Base-by-base conservation (phyloP, 2,888 invertebrate genomes). In the Nemapogon koenigi region DNA sequence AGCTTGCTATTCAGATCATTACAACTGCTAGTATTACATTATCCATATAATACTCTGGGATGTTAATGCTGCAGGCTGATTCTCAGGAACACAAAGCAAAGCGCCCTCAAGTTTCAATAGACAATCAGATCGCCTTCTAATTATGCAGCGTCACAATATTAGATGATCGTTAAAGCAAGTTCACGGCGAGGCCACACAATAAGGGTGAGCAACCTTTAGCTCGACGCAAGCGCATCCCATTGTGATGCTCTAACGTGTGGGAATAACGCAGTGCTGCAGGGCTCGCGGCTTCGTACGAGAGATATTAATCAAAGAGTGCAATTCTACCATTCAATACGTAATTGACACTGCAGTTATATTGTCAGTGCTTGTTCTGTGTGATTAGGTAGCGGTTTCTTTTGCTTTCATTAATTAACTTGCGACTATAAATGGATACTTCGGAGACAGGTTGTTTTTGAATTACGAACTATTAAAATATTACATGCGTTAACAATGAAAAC, bases 141-240 rank as follows among this genome's bases (percentile, higher is more conserved):
- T 70, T 70, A 69, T 64, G 61, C 59, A 57, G 63, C 59, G 62
- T 67, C 65, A 67, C 61, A 62, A 53, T 49, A 44, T 59, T 62
- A 60, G 62, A 62, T 62, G 57, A 55, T 51, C 50, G 31, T 17
- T 30, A 33, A 33, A 14, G 13, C 33, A 33, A 33, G 33, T 33
- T 33, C 33, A 33, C 33, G 33, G 37, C 29, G 16, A 16, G 17
- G 35, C 43, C 42, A 19, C 46, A 51, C 53, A 55, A 57, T 53
- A 40, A 47, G 33, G 76, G 75, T 75, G 62, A 76, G 59, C 70
- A 71, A 76, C 75, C 75, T 72, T 61, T 25, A 11, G 39, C 37
- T 37, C 17, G 19, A 7, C 22, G 6, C 6, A 22, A 7, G 22
- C 6, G 16, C 16, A 18, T 13, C 16, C 17, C 33, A 33, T 33